phyloP scores from a whole-genome alignment of 2,113 vertebrate genomes.

The Oncorhynchus masou region DNA sequence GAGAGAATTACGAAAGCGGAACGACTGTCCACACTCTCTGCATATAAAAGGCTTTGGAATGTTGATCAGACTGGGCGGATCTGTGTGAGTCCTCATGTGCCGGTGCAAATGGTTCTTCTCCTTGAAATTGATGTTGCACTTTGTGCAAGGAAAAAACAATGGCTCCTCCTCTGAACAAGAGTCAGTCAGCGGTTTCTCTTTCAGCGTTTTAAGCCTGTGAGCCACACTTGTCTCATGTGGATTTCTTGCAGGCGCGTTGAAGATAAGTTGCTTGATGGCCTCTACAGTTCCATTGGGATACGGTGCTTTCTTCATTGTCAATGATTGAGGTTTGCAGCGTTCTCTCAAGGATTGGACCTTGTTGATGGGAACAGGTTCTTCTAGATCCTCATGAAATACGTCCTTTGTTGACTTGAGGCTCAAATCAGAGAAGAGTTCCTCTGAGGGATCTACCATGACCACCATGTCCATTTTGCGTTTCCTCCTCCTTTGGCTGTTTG shows the following conservation, averaged over 20 bases:
- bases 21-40: conserved; percentile 88
- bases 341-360: conserved; percentile 66
- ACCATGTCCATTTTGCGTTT: conserved; percentile 96
- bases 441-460: conserved; percentile 89
- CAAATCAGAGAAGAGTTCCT: conserved; percentile 81
- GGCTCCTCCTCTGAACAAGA: conserved; percentile 82
- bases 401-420: conserved; percentile 80
- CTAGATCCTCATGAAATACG: conserved; percentile 73
- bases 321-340: conserved; percentile 76
- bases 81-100: conserved; percentile 91
- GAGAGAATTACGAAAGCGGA: conserved; percentile 84
- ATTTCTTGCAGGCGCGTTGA: conserved; percentile 78
- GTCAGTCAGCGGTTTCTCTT: conserved; percentile 78
- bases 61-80: conserved; percentile 73
- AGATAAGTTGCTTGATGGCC: conserved; percentile 85
- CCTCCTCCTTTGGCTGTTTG: conserved; percentile 79
- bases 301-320: conserved; percentile 76
- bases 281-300: conserved; percentile 82
- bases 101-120: conserved; percentile 88
- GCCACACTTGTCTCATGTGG: conserved; percentile 78
- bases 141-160: conserved; percentile 86
- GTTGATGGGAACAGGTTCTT: conserved; percentile 61
- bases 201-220: conserved; percentile 78
- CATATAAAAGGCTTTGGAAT: conserved; percentile 86
- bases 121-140: conserved; percentile 91